A percentile compares a stretch with the other conserved stretches of the same genome.
phyloP scores from a whole-genome alignment of 2,113 vertebrate genomes.

The Pluvianellus socialis region DNA sequence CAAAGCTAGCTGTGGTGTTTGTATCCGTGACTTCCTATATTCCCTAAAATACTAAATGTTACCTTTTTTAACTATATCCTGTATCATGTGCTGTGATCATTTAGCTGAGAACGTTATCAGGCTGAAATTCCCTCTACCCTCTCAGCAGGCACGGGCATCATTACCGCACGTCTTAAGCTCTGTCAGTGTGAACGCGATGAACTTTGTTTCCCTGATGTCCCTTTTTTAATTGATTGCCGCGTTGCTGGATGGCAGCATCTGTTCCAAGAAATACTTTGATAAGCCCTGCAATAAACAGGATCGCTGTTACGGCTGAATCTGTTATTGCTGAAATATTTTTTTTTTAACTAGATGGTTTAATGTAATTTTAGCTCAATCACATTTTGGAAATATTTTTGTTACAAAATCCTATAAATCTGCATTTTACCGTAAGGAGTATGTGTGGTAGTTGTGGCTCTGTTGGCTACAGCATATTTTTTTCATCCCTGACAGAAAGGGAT shows the following conservation, averaged over 20 bases:
- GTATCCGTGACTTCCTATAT: not conserved
- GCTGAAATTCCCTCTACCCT: not conserved
- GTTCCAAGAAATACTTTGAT: not conserved
- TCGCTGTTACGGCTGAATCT: not conserved
- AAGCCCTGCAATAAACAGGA: not conserved
- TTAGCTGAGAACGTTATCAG: not conserved
- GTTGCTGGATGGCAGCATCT: not conserved
- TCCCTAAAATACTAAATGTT: not conserved
- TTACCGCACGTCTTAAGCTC: not conserved
- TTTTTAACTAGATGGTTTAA: not conserved
- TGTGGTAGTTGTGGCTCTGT: not conserved
- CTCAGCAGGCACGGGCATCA: not conserved
- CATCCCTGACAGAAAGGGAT: not conserved
- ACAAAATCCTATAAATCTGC: not conserved
- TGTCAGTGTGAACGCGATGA: fast-evolving
- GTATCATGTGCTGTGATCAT: not conserved
- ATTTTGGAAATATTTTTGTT: not conserved
- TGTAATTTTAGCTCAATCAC: not conserved
- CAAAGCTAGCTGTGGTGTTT: not conserved
- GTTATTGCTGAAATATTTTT: not conserved
- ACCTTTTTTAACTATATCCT: not conserved
- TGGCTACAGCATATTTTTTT: not conserved
- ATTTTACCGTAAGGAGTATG: not conserved
- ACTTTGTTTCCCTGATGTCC: not conserved
- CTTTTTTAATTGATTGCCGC: not conserved